Base-by-base conservation (phyloP, 2,888 invertebrate genomes). In the Catocala fraxini region DNA sequence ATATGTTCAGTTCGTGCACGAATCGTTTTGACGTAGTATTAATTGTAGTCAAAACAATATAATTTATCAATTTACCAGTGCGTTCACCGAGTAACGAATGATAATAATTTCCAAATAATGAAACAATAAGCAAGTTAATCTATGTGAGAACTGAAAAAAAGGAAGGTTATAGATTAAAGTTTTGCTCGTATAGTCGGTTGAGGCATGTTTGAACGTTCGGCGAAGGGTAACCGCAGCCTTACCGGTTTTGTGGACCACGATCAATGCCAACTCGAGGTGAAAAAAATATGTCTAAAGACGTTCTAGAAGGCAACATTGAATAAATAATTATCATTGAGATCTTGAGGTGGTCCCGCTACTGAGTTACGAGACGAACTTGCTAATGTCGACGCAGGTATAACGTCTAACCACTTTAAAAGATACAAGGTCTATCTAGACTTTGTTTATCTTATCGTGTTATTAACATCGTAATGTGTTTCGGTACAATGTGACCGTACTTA, bases 261-360 rank as follows among this genome's bases (percentile, higher is more conserved):
- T 87, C 93, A 92, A 92, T 90, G 92, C 90, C 91, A 86, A 82
- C 72, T 79, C 91, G 91, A 91, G 90, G 92, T 89, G 89, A 91
- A 89, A 89, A 85, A 90, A 89, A 82, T 83, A 84, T 82, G 81
- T 83, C 86, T 86, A 84, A 84, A 89, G 87, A 85, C 83, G 84
- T 82, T 88, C 88, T 85, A 87, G 84, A 86, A 84, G 81, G 82
- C 80, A 81, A 68, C 57, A 51, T 75, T 65, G 64, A 70, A 70
- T 77, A 71, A 71, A 73, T 71, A 78, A 69, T 71, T 70, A 70
- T 63, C 66, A 65, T 71, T 71, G 58, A 71, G 73, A 73, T 74
- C 54, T 70, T 61, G 54, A 65, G 59, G 67, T 60, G 56, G 54
- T 47, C 43, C 53, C 34, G 48, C 59, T 62, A 53, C 49, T 10